Base-by-base conservation (phyloP, 2,888 invertebrate species). In the Phlogophora meticulosa region DNA sequence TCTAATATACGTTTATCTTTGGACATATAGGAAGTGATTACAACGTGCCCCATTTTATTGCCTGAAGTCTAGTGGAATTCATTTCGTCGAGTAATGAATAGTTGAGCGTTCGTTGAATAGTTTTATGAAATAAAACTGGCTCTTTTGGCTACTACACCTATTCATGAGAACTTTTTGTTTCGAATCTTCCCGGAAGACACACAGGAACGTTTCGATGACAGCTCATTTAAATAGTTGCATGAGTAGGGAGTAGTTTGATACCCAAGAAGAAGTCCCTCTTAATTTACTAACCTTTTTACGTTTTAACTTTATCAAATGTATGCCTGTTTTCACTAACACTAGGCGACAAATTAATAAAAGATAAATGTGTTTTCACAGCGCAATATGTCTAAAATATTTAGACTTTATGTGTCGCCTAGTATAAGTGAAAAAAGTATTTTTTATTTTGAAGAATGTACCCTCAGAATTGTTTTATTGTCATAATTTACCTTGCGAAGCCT, bases 1-100 rank as follows among this genome's bases (percentile, higher is more conserved):
- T 73, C 63, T 74, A 78, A 76, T 62, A 61, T 68, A 64, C 24
- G 65, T 68, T 61, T 66, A 66, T 69, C 64, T 68, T 64, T 48
- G 49, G 43, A 36, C 55, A 48, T 63, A 43, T 59, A 62, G 7
- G 38, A 56, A 53, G 28, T 72, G 46, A 62, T 48, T 57, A 38
- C 56, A 34, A 36, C 72, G 51, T 45, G 46, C 32, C 57, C 32
- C n/a, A 43, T 58, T 61, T 76, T 76, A 60, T 48, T 60, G 56
- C 52, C 52, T 38, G 36, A 55, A 67, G 52, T 61, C 52, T 56
- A 67, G 46, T 57, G 28, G 52, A 52, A 52, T 32, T 28, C 40
- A 22, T 57, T 59, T 51, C 51, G 48, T 57, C 17, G 46, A 24
- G 20, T 32, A 34, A 49, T 58, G 65, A 72, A 65, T 57, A 72